Evolutionary conservation across 2,888 invertebrate species (phyloP), one percentile per base, ranked within the genome.

Genomic region (Napeogenes inachia): DNA sequence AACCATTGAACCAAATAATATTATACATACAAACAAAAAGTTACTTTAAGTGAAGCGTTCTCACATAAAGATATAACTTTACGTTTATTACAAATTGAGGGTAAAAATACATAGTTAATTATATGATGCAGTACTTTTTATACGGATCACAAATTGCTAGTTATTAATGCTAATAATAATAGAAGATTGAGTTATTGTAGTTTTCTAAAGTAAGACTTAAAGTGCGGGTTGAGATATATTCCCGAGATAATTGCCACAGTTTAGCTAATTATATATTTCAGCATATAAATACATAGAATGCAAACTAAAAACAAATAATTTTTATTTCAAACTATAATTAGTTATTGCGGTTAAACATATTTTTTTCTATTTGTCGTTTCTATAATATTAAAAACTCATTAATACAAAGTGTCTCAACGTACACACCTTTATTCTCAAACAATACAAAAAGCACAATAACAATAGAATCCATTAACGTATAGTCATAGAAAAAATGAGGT

Each of bases 381-480:
- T 50, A 30, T 30, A 61, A 42, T 59, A 64, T 65, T 59, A 55
- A 64, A 58, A 64, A 57, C 53, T 62, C 45, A 38, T 59, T 56
- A 61, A 46, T 56, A 42, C 50, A 63, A 59, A 57, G 53, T 55
- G 57, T 53, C 55, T 59, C 56, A 57, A n/a, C 59, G 33, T 46
- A 63, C 45, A 38, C 13, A 56, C 73, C 72, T 79, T 80, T 75
- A 78, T 70, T 67, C 72, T 68, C 67, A 71, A 76, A 78, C 75
- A 75, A 70, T 69, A 75, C 70, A 73, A 81, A 80, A 80, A 78
- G 71, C 66, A 60, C 65, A 69, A 68, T 69, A 73, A 79, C 80
- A 80, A 80, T 75, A 67, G 75, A 73, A 54, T 72, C 72, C 76
- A 78, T 78, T 78, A 77, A 67, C 61, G 66, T 56, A 67, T 50